These are phyloP conservation scores for Bos indicus DNA, from an alignment of 2,113 vertebrate genomes.

Conservation along the genomic window DNA sequence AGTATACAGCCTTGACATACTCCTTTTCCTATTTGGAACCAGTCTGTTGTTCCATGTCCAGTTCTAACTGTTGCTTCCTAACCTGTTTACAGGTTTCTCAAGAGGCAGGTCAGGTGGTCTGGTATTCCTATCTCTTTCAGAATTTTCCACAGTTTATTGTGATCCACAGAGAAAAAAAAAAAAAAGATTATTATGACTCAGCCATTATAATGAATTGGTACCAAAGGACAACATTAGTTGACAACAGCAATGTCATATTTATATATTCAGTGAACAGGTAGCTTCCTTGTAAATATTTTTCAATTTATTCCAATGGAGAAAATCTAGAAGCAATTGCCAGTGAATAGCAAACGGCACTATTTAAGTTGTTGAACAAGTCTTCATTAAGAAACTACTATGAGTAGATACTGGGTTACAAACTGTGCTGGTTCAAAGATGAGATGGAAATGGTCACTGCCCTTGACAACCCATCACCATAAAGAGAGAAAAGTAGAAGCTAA, in stretches of 20 bases:
- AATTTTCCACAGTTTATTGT: too few relatives aligned
- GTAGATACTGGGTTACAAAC: neutral
- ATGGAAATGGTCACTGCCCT: neutral
- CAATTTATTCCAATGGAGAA: neutral
- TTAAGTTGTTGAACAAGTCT: neutral
- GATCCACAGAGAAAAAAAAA: neutral
- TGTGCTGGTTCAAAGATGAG: neutral
- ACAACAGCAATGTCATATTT: neutral
- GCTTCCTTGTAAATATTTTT: neutral
- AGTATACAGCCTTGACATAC: accelerated
- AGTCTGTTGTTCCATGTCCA: too few relatives aligned
- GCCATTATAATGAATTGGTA: neutral
- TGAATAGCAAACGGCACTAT: neutral
- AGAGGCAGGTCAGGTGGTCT: too few relatives aligned
- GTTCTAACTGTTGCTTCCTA: too few relatives aligned
- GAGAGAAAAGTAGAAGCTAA: neutral
- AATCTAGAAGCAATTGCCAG: neutral
- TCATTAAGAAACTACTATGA: neutral
- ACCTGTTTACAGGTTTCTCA: too few relatives aligned
- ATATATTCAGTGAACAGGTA: neutral
- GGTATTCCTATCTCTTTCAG: too few relatives aligned
- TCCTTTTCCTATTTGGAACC: too few relatives aligned
- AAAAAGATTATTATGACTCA: neutral
- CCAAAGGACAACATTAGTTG: neutral
- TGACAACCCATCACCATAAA: neutral